These are phyloP conservation scores for Drymodes brunneopygia DNA, from an alignment of 2,113 vertebrate species.

Conservation along the genomic window DNA sequence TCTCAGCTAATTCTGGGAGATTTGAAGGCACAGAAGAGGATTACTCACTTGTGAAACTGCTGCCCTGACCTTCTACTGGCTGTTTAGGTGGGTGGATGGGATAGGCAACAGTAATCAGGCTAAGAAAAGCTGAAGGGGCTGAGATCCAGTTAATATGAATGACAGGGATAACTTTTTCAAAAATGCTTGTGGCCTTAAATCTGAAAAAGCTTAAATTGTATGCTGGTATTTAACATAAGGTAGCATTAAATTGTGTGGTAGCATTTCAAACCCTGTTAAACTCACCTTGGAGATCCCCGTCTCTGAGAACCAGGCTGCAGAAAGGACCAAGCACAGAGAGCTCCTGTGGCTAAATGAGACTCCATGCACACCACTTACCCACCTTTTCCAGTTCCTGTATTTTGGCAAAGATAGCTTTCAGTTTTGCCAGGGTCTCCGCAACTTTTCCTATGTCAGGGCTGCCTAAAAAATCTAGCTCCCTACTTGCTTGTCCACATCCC, in stretches of 20 bases:
- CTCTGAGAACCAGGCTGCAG: not conserved
- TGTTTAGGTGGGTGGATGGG: not conserved
- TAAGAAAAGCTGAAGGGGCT: not conserved
- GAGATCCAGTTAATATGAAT: not conserved
- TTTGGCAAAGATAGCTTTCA: not conserved
- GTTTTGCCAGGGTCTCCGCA: not conserved
- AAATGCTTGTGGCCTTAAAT: not conserved
- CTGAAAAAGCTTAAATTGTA: constrained; percentile 2
- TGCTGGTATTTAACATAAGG: not conserved
- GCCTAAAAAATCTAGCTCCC: not conserved
- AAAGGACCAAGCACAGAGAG: not conserved
- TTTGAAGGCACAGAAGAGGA: not conserved
- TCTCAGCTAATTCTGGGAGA: not conserved
- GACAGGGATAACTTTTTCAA: constrained; percentile 4
- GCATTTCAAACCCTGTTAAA: not conserved
- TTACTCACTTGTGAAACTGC: not conserved
- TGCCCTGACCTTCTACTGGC: not conserved
- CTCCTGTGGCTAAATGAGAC: not conserved
- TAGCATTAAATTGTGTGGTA: not conserved
- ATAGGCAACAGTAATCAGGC: not conserved
- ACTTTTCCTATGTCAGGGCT: not conserved
- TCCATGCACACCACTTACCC: not conserved
- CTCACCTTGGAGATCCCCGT: not conserved
- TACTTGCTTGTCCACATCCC: not conserved
- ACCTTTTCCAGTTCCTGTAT: not conserved